Percentiles rank a stretch among this genome's conserved stretches.
These are phyloP conservation scores for Caenorhabditis drosophilae DNA, from an alignment of 2,888 invertebrate genomes.

Conservation along the genomic window DNA sequence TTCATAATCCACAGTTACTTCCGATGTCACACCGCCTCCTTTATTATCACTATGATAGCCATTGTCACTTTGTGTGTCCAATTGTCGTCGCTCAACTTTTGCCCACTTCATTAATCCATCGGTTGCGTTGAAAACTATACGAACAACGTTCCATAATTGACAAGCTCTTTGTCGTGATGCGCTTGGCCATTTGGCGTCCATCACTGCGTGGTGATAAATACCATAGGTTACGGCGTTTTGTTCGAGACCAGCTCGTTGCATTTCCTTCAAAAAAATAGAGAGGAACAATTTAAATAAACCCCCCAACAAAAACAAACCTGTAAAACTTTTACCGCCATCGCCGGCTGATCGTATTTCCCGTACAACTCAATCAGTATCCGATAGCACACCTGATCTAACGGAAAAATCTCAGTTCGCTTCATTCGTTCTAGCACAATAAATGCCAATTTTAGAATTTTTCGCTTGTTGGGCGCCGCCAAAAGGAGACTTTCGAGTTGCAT, in stretches of 20 bases:
- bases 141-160: constrained; percentile 33
- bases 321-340: constrained; percentile 84
- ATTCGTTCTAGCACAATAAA: constrained; percentile 78
- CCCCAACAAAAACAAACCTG: constrained; percentile 21
- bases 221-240: constrained; percentile 98
- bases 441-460: constrained; percentile 76
- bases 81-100: constrained; percentile 14
- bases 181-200: constrained; percentile 60
- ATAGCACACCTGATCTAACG: constrained; percentile 79
- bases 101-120: constrained; percentile 18
- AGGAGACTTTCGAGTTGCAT: constrained; percentile 88
- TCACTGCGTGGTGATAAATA: constrained; percentile 80
- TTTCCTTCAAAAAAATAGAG: constrained; percentile 75
- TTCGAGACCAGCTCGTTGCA: constrained; percentile 90
- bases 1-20: constrained; percentile 30
- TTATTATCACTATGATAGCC: constrained; percentile 8
- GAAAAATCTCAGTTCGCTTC: constrained; percentile 76
- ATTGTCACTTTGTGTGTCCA: constrained; percentile 1
- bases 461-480: constrained; percentile 75
- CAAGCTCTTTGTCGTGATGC: constrained; percentile 49
- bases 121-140: not conserved
- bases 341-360: constrained; percentile 86
- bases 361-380: constrained; percentile 98
- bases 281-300: not conserved
- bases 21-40: not conserved